Conservation (phyloP, 2,113 vertebrate species). For the Emydura subglobosa region DNA sequence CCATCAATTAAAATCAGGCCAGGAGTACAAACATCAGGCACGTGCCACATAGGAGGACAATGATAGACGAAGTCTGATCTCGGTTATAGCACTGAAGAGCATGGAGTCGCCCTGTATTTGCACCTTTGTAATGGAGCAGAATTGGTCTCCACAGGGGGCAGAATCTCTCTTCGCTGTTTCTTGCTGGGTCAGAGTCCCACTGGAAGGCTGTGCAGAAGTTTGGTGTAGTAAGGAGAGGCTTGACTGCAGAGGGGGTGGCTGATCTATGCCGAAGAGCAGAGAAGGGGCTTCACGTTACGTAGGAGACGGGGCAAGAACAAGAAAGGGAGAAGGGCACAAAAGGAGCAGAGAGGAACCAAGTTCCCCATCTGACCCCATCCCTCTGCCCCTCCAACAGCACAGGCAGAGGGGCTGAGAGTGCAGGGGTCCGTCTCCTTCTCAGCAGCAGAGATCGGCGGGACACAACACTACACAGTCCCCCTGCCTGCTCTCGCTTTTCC, state of each 20-base stretch:
- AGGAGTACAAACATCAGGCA: neutral
- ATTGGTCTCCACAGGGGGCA: neutral
- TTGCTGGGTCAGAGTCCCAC: neutral
- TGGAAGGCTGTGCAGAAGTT: neutral
- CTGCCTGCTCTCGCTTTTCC: neutral
- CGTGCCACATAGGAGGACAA: neutral
- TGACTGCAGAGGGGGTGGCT: neutral
- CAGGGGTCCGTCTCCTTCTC: neutral
- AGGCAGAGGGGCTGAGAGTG: neutral
- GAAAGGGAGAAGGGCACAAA: neutral
- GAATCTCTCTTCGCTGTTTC: neutral
- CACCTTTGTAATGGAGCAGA: neutral
- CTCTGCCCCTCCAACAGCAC: neutral
- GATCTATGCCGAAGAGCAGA: neutral
- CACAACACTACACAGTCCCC: neutral
- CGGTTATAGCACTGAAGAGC: neutral
- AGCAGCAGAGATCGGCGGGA: neutral
- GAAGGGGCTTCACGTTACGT: neutral
- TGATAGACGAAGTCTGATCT: neutral
- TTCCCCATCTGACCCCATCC: neutral
- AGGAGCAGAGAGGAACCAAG: neutral
- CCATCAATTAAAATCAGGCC: neutral
- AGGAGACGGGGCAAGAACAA: neutral
- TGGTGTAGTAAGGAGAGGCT: neutral
- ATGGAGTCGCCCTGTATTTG: neutral